Percentiles rank a stretch among this genome's conserved stretches.
Evolutionary conservation across 2,113 vertebrate species (phyloP).

Genomic region (Sphyrna mokarran): DNA sequence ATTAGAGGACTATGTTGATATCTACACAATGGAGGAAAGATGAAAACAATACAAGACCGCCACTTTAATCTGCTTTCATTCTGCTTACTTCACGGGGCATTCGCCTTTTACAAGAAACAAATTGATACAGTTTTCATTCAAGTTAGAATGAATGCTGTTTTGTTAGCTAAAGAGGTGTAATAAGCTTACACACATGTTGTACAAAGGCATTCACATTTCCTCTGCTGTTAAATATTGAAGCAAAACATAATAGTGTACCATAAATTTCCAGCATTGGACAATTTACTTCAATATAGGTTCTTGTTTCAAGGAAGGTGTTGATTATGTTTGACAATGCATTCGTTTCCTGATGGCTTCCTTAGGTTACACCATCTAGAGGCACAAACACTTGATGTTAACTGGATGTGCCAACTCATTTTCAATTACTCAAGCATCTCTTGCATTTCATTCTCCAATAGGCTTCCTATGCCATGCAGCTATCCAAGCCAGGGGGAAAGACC

Average conservation of each 20-base stretch:
- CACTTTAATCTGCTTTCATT: background rate
- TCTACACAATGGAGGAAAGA: background rate
- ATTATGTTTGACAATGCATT: background rate
- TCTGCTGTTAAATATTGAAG: background rate
- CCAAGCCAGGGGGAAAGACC: background rate
- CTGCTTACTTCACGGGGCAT: background rate
- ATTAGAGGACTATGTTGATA: background rate
- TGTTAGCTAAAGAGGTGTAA: background rate
- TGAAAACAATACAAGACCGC: background rate
- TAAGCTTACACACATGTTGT: background rate
- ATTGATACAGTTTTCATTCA: background rate
- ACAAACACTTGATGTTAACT: background rate
- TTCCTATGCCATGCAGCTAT: background rate
- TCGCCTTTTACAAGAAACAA: background rate
- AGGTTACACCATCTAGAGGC: background rate
- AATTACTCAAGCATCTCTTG: background rate
- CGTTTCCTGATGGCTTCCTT: background rate
- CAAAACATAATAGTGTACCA: background rate
- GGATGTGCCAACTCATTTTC: background rate
- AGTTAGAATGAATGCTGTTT: background rate
- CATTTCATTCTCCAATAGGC: background rate
- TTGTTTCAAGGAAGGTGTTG: background rate
- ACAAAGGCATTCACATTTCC: background rate
- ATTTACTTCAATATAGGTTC: background rate
- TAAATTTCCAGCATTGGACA: background rate